Conservation (phyloP, 2,797 vertebrate genomes). For the Smutsia temminckii region DNA sequence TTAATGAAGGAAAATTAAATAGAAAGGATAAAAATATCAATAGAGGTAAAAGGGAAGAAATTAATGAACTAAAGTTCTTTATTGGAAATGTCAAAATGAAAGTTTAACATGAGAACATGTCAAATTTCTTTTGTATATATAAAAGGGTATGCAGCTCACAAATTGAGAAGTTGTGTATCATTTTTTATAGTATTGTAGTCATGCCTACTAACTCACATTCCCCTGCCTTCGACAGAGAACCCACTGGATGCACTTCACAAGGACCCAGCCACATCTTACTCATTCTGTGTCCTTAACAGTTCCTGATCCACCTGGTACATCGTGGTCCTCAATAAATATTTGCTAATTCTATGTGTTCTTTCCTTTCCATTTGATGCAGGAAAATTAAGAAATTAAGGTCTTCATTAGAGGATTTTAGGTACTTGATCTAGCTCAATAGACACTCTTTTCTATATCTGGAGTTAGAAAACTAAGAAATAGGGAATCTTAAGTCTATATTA, state of each 20-base stretch:
- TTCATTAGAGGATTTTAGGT: background rate
- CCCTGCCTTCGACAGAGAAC: background rate
- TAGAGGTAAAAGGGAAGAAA: background rate
- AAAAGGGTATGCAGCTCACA: background rate
- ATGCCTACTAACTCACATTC: background rate
- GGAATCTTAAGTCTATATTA: background rate
- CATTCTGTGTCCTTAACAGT: background rate
- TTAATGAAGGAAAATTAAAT: background rate
- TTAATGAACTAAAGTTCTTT: background rate
- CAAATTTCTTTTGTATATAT: background rate
- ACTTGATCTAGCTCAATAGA: background rate
- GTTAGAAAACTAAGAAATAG: constrained; percentile 10
- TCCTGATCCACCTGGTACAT: background rate
- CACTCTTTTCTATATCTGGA: background rate
- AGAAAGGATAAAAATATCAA: background rate
- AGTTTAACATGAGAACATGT: background rate
- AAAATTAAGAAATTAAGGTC: background rate
- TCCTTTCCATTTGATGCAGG: background rate
- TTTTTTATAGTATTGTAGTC: background rate
- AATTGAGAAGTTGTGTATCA: background rate
- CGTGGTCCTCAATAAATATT: background rate
- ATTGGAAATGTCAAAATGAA: background rate
- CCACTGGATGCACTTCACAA: background rate
- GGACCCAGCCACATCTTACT: background rate
- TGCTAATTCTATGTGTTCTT: background rate